These are phyloP conservation scores for Drosophila hamatofila DNA, from an alignment of 2,888 invertebrate species.

Conservation along the genomic window DNA sequence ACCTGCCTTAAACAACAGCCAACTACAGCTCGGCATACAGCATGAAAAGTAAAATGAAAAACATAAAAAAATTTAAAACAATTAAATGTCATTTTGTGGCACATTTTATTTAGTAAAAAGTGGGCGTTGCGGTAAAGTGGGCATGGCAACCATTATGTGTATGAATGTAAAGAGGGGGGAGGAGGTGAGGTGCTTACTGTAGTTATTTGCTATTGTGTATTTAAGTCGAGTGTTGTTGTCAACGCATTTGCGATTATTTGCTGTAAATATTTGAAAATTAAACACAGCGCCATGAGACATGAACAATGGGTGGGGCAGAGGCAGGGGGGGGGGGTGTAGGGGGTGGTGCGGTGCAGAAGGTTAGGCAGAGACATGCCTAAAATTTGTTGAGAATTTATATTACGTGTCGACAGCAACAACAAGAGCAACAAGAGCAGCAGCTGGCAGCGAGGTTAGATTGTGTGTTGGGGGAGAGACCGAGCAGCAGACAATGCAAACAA, in stretches of 20 bases:
- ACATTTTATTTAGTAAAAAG: conserved; percentile 72
- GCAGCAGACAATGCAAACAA: conserved; percentile 75
- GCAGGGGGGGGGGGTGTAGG: no score
- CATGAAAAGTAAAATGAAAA: conserved; percentile 8
- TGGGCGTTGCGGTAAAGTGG: conserved; percentile 28
- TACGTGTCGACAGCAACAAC: conserved; percentile 72
- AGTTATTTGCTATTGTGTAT: conserved; percentile 27
- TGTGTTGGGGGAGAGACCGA: conserved; percentile 37
- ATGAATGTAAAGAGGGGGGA: rapidly evolving
- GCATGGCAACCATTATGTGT: conserved; percentile 23
- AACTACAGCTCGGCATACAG: conserved; percentile 4
- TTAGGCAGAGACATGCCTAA: conserved; percentile 53
- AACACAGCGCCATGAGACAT: conserved; percentile 47
- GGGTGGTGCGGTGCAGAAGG: not conserved
- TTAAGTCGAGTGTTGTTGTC: conserved; percentile 67
- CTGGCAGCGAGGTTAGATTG: conserved; percentile 61
- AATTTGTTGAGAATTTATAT: conserved; percentile 77
- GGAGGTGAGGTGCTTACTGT: not conserved
- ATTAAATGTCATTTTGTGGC: conserved; percentile 78
- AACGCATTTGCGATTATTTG: conserved; percentile 72
- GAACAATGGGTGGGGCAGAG: conserved; percentile 10
- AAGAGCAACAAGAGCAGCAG: conserved; percentile 45
- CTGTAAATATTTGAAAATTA: conserved; percentile 77
- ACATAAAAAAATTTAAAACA: conserved; percentile 49
- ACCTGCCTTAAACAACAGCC: conserved; percentile 3